Evolutionary conservation across 1,140 invertebrate genomes (phyloP).

Genomic region (Phymorhynchus buccinoides): DNA sequence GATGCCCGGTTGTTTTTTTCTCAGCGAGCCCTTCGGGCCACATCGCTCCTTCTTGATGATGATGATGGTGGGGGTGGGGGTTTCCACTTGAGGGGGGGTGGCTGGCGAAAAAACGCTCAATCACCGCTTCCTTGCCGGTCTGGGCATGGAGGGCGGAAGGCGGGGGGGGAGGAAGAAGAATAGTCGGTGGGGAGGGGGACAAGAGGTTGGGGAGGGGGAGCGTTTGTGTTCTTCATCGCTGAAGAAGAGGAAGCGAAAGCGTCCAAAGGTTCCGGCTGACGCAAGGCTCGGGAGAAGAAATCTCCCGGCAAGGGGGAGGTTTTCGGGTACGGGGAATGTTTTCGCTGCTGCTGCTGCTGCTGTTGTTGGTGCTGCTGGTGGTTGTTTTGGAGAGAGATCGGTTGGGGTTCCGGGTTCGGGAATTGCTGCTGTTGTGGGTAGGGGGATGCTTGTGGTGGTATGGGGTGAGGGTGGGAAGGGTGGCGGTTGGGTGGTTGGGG

Average conservation of each 20-base stretch:
- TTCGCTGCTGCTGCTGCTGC: too few species aligned
- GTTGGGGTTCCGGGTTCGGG: too few species aligned
- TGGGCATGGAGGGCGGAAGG: background rate
- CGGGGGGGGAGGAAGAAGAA: too few species aligned
- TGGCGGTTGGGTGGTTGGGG: background rate
- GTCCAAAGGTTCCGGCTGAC: background rate
- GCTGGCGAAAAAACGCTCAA: constrained; percentile 43
- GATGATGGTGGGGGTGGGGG: background rate
- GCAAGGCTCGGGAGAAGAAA: background rate
- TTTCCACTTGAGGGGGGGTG: too few species aligned
- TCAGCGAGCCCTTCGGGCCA: background rate
- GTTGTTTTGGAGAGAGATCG: background rate
- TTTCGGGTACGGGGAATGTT: background rate
- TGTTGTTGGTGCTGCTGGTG: background rate
- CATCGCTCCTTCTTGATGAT: background rate
- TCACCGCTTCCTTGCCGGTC: constrained; percentile 33
- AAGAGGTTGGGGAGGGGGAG: background rate
- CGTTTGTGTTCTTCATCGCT: too few species aligned
- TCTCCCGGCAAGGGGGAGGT: background rate
- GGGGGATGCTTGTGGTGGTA: too few species aligned
- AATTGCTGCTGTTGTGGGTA: too few species aligned
- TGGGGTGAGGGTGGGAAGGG: background rate
- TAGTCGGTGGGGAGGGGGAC: too few species aligned
- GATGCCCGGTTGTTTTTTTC: background rate
- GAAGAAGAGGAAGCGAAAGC: background rate